phyloP scores from a whole-genome alignment of 2,797 vertebrate species.

The Falco biarmicus region DNA sequence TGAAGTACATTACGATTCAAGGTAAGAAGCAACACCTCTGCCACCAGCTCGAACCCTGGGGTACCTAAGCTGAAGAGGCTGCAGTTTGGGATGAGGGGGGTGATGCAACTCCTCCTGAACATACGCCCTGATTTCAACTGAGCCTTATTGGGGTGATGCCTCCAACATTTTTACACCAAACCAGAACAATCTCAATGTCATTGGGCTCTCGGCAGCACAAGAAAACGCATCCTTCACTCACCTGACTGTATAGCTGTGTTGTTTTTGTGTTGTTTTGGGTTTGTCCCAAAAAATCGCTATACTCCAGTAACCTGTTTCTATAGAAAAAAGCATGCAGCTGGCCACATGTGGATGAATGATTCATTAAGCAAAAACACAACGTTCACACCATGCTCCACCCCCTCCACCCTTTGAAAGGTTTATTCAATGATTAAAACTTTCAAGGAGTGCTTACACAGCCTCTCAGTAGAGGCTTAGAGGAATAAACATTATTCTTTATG shows the following conservation, averaged over 20 bases:
- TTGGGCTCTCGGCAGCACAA: rapidly evolving
- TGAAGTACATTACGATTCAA: not conserved
- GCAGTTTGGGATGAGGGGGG: not conserved
- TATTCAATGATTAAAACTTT: not conserved
- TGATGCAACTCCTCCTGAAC: not conserved
- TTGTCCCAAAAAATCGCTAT: not conserved
- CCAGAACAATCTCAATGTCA: not conserved
- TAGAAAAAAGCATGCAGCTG: not conserved
- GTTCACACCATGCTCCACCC: not conserved
- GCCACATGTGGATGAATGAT: not conserved
- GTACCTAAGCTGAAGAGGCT: not conserved
- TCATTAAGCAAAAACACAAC: not conserved
- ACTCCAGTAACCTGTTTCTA: not conserved
- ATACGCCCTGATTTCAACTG: not conserved
- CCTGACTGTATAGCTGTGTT: not conserved
- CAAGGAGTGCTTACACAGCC: not conserved
- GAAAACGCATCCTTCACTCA: not conserved
- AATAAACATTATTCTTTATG: constrained; percentile 33
- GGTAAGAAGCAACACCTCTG: not conserved
- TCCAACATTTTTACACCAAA: not conserved
- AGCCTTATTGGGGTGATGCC: not conserved
- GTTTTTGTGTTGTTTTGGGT: not conserved
- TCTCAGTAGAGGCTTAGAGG: not conserved
- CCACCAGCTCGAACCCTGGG: not conserved
- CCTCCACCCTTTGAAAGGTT: not conserved